A percentile compares a stretch with the other conserved stretches of the same genome.
phyloP scores from a whole-genome alignment of 2,888 invertebrate genomes.

The Athalia rosae region DNA sequence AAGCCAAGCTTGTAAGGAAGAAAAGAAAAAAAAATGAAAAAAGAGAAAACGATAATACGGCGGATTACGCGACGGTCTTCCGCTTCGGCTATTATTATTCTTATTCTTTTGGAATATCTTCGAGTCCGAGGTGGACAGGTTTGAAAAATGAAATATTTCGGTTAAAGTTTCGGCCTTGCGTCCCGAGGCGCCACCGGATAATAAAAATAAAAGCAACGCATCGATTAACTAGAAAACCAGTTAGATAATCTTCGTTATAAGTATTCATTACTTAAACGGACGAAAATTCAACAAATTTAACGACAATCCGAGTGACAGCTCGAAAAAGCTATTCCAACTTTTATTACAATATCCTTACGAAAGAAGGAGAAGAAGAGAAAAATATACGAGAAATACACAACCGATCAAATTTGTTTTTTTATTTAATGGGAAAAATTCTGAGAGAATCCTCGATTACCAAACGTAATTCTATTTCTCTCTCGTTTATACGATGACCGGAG shows the following conservation, averaged over 20 bases:
- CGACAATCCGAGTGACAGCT: background rate
- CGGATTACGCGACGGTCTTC: background rate
- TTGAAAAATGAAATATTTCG: slow-evolving; percentile 35
- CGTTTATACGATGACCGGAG: no score
- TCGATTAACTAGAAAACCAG: slow-evolving; percentile 32
- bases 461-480: no score
- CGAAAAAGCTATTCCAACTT: no score
- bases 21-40: no score
- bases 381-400: background rate
- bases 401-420: no score
- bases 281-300: slow-evolving; percentile 19
- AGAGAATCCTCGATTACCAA: no score
- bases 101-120: background rate
- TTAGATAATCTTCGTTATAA: slow-evolving; percentile 20
- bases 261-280: background rate
- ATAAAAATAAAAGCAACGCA: slow-evolving; percentile 31
- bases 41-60: no score
- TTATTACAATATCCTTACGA: background rate
- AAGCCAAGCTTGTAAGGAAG: no score
- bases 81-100: background rate
- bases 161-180: slow-evolving; percentile 22
- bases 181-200: slow-evolving; percentile 31
- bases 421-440: no score
- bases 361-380: background rate
- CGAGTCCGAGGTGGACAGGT: slow-evolving; percentile 3